A percentile compares a stretch with the other conserved stretches of the same genome.
These are phyloP conservation scores for Ectemnius lituratus DNA, from an alignment of 2,888 invertebrate species.

Conservation along the genomic window DNA sequence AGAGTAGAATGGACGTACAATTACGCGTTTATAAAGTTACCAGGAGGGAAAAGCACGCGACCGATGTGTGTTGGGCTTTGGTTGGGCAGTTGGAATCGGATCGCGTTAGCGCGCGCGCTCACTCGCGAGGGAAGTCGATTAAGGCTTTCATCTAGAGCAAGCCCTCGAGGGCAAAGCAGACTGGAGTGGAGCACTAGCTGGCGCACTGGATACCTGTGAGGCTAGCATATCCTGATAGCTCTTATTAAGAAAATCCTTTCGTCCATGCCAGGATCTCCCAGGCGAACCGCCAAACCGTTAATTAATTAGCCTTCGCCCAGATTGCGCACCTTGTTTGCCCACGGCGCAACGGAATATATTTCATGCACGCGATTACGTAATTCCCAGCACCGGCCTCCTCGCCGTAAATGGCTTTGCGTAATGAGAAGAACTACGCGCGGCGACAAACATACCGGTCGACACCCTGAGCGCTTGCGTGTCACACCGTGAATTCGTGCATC, in stretches of 20 bases:
- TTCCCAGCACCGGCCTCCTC: slow-evolving; percentile 32
- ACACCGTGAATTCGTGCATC: slow-evolving; percentile 7
- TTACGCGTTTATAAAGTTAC: slow-evolving; percentile 13
- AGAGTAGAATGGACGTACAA: slow-evolving; percentile 20
- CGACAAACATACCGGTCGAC: slow-evolving; percentile 17
- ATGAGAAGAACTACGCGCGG: slow-evolving; percentile 25
- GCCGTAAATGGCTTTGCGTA: slow-evolving; percentile 42
- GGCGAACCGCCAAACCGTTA: slow-evolving; percentile 47
- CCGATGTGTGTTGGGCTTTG: background rate
- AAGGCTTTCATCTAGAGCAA: slow-evolving; percentile 12
- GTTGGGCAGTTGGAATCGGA: slow-evolving; percentile 31
- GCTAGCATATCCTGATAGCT: slow-evolving; percentile 22
- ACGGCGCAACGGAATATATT: slow-evolving; percentile 27
- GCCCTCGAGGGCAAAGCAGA: background rate
- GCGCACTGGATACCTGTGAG: background rate
- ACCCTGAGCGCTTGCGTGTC: slow-evolving; percentile 16
- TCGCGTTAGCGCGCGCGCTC: slow-evolving; percentile 8
- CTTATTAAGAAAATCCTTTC: slow-evolving; percentile 37
- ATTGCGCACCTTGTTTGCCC: slow-evolving; percentile 67
- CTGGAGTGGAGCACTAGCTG: background rate
- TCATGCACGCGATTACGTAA: slow-evolving; percentile 42
- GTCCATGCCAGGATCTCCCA: slow-evolving; percentile 14
- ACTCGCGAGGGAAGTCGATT: slow-evolving; percentile 24
- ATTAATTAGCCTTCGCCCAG: slow-evolving; percentile 65
- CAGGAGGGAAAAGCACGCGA: slow-evolving; percentile 9